Evolutionary conservation across 2,113 vertebrate species (phyloP).

Genomic region (Limnothrissa miodon): DNA sequence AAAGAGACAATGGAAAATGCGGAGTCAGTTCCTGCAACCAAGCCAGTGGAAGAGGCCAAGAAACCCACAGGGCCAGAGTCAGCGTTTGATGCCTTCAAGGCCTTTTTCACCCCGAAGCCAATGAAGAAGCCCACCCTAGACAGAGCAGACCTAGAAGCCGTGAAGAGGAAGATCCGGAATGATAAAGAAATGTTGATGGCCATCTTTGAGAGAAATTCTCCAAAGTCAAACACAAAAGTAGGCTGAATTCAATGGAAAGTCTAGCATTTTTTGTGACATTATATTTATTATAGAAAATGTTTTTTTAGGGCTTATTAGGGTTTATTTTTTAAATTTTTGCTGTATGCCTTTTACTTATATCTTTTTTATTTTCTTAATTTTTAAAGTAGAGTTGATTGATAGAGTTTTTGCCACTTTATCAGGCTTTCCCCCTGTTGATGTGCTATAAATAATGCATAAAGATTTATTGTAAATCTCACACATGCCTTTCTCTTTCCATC

Average conservation of each 20-base stretch:
- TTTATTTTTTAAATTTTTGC: no score
- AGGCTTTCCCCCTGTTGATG: no score
- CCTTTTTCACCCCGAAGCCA: constrained; percentile 83
- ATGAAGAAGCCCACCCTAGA: constrained; percentile 78
- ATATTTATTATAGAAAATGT: no score
- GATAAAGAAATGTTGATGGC: constrained; percentile 83
- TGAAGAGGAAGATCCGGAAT: constrained; percentile 80
- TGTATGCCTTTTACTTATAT: no score
- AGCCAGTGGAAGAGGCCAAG: constrained; percentile 53
- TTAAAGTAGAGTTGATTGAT: no score
- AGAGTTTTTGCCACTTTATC: no score
- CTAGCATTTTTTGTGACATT: no score
- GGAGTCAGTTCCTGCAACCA: constrained; percentile 36
- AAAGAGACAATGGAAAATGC: not conserved
- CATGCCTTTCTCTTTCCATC: not conserved
- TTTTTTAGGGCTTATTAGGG: no score
- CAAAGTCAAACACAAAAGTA: not conserved
- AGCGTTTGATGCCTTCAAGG: constrained; percentile 87
- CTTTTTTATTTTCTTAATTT: no score
- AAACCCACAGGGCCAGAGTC: constrained; percentile 72
- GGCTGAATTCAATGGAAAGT: not conserved
- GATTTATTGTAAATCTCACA: not conserved
- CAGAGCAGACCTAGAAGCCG: constrained; percentile 75
- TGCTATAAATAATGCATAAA: no score
- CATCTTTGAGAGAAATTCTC: constrained; percentile 80